A percentile compares a stretch with the other conserved stretches of the same genome.
Conservation (phyloP, 2,113 vertebrate genomes). For the Strigops habroptila region DNA sequence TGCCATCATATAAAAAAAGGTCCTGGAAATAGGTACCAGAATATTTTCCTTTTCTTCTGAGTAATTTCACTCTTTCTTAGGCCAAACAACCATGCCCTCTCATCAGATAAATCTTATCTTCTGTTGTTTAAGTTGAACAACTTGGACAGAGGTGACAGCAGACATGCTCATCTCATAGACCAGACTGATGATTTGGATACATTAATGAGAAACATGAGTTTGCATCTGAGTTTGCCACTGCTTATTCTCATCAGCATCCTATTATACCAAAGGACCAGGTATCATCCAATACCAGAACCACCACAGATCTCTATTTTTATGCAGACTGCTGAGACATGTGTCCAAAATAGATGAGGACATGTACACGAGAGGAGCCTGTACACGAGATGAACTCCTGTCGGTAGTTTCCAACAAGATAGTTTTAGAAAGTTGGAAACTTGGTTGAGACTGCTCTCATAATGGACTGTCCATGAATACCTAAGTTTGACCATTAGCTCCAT, state of each 20-base stretch:
- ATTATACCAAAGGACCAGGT: neutral
- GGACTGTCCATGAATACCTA: neutral
- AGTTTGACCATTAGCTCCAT: neutral
- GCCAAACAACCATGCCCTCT: neutral
- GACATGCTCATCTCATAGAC: neutral
- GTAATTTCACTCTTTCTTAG: neutral
- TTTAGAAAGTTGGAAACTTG: neutral
- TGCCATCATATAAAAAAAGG: neutral
- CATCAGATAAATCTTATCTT: neutral
- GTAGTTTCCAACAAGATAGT: neutral
- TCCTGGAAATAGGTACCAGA: neutral
- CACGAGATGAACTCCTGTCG: neutral
- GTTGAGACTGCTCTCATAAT: neutral
- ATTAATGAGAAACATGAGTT: neutral
- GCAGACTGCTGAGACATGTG: neutral
- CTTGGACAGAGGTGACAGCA: neutral
- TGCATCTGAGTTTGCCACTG: neutral
- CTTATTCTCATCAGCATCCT: neutral
- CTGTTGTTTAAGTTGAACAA: neutral
- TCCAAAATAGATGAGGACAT: neutral
- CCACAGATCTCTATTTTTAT: neutral
- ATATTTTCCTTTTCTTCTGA: neutral
- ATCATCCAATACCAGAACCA: neutral
- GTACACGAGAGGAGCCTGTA: neutral
- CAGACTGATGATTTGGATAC: neutral